Evolutionary conservation across 2,113 vertebrate genomes (phyloP).

Genomic region (Carlito syrichta): DNA sequence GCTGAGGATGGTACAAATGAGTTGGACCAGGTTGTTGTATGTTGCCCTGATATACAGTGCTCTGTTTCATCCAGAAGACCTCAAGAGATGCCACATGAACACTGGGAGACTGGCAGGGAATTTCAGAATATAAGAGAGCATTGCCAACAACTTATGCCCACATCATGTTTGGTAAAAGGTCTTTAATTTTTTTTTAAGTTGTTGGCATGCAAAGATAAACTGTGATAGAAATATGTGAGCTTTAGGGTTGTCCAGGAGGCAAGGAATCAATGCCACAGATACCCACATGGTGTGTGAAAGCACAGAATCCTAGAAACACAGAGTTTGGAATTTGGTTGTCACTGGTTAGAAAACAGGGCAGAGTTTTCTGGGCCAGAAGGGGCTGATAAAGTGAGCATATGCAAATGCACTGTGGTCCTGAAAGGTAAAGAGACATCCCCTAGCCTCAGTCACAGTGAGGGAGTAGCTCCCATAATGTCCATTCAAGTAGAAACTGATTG

Average conservation of each 20-base stretch:
- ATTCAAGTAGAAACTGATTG: not conserved
- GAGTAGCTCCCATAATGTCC: not conserved
- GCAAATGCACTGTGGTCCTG: not conserved
- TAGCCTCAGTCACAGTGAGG: not conserved
- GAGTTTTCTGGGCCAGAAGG: not conserved
- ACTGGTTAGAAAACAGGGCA: not conserved
- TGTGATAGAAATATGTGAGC: not conserved
- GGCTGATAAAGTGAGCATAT: not conserved
- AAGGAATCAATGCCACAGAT: not conserved
- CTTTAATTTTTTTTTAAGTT: not conserved
- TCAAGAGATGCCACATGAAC: not conserved
- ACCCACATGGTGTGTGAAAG: not conserved
- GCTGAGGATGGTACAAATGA: not conserved
- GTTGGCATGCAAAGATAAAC: not conserved
- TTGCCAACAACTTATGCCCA: not conserved
- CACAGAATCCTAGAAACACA: not conserved
- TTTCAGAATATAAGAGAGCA: not conserved
- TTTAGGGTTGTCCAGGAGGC: not conserved
- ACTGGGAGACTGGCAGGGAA: not conserved
- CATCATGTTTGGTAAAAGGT: not conserved
- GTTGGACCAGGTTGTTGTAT: not conserved
- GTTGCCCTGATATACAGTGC: not conserved
- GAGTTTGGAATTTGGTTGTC: not conserved
- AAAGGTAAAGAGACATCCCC: not conserved
- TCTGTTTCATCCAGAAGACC: not conserved